Evolutionary conservation across 2,797 vertebrate species (phyloP), one percentile per base, ranked within the genome.

Genomic region (Halcyon badia): DNA sequence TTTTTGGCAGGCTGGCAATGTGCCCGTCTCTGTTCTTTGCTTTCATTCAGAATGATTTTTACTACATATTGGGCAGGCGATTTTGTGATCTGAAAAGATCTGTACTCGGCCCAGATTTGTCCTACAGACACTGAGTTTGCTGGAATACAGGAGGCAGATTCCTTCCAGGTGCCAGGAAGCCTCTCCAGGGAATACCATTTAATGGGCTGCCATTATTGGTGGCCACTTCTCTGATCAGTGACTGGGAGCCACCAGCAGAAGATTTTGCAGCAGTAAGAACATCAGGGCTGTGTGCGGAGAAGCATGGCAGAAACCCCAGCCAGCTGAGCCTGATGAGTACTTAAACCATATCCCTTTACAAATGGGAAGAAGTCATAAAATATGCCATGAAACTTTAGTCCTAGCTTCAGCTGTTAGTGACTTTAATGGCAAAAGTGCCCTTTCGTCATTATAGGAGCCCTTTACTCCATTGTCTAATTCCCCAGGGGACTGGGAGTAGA

Each of bases 311-410:
- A 60, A 66, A 31, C 49, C 25, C 42, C 71, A 86, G 61, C 77
- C 85, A 66, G 75, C 83, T 87, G 42, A 85, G 70, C 41, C 75
- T 79, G 76, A 51, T 14, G n/a, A 85, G 14, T 41, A 24, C 94
- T 90, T 90, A 64, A 90, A 87, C 30, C 79, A 92, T 79, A 95
- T 83, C 72, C 42, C 68, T 93, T 85, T 86, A 73, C 82, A 93
- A 96, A 92, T 65, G 73, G 85, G 86, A 94, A 95, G 65, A 96
- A 84, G 79, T 88, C 62, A 83, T 97, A 97, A 97, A 97, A 93
- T 76, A 83, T 93, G 57, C 79, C 79, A 58, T 95, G 97, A 97
- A 97, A 97, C 92, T 56, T 90, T 94, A 97, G 95, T 95, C 88
- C 30, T 49, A 22, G 37, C 87, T 96, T 97, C 96, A 97, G 94